Conservation (phyloP, 2,797 vertebrate species). For the Eulemur rubriventer region DNA sequence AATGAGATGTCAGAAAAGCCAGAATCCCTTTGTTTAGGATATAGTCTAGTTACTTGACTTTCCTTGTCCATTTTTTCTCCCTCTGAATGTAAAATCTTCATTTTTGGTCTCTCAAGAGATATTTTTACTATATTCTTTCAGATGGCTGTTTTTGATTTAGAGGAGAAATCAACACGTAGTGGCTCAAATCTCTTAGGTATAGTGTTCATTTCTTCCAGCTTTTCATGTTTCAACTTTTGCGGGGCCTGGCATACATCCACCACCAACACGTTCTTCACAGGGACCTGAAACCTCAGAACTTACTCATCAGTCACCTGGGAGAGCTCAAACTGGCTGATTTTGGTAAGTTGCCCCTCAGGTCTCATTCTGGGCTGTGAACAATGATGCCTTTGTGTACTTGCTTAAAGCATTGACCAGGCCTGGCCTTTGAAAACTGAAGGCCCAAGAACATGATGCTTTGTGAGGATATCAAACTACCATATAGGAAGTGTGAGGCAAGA, state of each 20-base stretch:
- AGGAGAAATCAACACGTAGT: slow-evolving; percentile 58
- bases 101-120: slow-evolving; percentile 54
- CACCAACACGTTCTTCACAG: slow-evolving; percentile 92
- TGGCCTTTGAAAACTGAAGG: slow-evolving; percentile 44
- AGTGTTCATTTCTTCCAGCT: slow-evolving; percentile 85
- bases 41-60: slow-evolving; percentile 29
- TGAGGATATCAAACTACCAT: slow-evolving; percentile 14
- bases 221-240: slow-evolving; percentile 95
- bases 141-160: slow-evolving; percentile 75
- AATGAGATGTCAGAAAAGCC: slow-evolving; percentile 42
- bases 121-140: slow-evolving; percentile 71
- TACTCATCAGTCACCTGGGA: slow-evolving; percentile 95
- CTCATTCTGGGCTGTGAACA: slow-evolving; percentile 57
- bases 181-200: slow-evolving; percentile 66
- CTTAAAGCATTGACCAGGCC: slow-evolving; percentile 21
- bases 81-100: slow-evolving; percentile 18
- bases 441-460: neutral
- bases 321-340: slow-evolving; percentile 97
- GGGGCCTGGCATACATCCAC: slow-evolving; percentile 93
- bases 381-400: slow-evolving; percentile 53
- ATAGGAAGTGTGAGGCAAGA: neutral
- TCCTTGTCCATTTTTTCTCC: neutral
- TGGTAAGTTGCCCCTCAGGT: slow-evolving; percentile 84
- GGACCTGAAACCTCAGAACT: slow-evolving; percentile 96
- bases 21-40: slow-evolving; percentile 52